Conservation (phyloP, 2,888 invertebrate species). For the Macrostomum cliftonense region DNA sequence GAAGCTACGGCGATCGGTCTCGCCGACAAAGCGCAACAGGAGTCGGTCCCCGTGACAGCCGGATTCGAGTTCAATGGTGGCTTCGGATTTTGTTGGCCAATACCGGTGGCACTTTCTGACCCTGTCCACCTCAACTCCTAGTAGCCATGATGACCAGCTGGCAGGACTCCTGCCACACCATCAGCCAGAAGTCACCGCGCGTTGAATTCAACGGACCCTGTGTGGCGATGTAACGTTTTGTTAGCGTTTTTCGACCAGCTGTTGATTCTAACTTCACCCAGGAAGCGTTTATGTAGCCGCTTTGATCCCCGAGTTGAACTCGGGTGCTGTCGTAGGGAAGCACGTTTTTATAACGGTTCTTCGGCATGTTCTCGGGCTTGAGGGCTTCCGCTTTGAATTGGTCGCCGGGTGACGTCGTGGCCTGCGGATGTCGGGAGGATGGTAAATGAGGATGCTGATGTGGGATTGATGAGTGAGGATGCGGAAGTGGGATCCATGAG, state of each 20-base stretch:
- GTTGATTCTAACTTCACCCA: no score
- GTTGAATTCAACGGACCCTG: conserved; percentile 82
- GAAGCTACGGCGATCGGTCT: no score
- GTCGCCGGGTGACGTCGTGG: no score
- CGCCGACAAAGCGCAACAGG: no score
- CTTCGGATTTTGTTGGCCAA: conserved; percentile 62
- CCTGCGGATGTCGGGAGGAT: no score
- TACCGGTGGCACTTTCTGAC: conserved; percentile 69
- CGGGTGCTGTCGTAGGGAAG: conserved; percentile 86
- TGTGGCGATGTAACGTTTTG: conserved; percentile 26
- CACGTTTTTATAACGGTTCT: conserved; percentile 95
- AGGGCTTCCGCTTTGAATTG: no score
- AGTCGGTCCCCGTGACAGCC: no score
- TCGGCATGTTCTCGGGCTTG: conserved; percentile 29
- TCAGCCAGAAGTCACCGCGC: conserved; percentile 83
- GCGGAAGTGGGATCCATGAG: no score
- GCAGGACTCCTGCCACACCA: conserved; percentile 97
- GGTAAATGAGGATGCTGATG: no score
- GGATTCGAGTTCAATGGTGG: no score
- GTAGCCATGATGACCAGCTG: conserved; percentile 97
- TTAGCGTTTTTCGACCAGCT: no score
- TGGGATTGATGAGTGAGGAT: no score
- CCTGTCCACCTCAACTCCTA: conserved; percentile 81
- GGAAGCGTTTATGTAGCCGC: conserved; percentile 85
- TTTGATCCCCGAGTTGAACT: conserved; percentile 55